These are phyloP conservation scores for Aurelia sp. DNA, from an alignment of 30 jellyfish, hydroid and myxozoan genomes.

Conservation along the genomic window DNA sequence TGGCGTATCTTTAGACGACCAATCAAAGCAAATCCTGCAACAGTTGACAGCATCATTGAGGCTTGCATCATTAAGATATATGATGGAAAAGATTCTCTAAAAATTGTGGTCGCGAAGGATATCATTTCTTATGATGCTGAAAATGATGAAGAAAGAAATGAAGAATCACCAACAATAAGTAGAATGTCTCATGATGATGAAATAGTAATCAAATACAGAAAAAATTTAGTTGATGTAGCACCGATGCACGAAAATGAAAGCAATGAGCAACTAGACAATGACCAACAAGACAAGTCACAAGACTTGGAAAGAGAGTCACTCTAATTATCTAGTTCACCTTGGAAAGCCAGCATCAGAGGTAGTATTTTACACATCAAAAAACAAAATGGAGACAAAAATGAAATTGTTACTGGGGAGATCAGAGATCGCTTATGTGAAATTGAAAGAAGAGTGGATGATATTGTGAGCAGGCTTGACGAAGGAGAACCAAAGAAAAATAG, in stretches of 20 bases:
- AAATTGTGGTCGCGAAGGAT: too few species aligned
- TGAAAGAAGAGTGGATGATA: neutral
- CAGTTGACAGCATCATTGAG: constrained; percentile 60
- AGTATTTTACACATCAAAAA: neutral
- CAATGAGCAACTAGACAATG: neutral
- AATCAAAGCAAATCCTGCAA: constrained; percentile 60
- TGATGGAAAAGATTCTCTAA: too few species aligned
- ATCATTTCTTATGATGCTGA: too few species aligned
- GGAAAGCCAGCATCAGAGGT: neutral
- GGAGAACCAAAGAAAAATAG: neutral
- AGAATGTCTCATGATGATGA: constrained; percentile 1
- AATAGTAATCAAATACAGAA: neutral
- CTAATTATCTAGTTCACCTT: neutral
- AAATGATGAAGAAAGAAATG: too few species aligned
- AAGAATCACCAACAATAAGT: neutral
- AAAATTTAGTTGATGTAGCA: neutral
- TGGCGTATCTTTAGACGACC: constrained; percentile 81
- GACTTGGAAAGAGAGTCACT: neutral
- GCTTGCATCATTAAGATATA: too few species aligned
- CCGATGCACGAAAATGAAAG: neutral
- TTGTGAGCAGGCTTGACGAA: neutral
- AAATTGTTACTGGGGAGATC: neutral
- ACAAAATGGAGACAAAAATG: neutral
- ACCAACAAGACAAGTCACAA: constrained; percentile 6
- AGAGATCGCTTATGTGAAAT: too few species aligned